These are phyloP conservation scores for Lasioglossum albipes DNA, from an alignment of 1,140 invertebrate species.

Conservation along the genomic window DNA sequence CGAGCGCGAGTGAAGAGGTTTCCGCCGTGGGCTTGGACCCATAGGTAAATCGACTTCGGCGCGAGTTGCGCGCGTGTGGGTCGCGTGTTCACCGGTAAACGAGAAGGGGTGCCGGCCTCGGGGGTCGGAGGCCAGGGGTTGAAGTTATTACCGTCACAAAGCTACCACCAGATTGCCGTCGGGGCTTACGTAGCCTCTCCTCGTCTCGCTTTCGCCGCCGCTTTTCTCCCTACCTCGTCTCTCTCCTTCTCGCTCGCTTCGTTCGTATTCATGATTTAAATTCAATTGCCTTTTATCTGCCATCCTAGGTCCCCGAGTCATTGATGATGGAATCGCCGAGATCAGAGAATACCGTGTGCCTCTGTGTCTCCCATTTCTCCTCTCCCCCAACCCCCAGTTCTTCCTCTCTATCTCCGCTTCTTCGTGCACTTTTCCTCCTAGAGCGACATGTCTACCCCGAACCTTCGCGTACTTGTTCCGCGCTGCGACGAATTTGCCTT, in stretches of 20 bases:
- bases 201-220: constrained; percentile 26
- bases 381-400: no score
- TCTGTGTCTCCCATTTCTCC: constrained; percentile 19
- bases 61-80: constrained; percentile 27
- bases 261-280: constrained; percentile 80
- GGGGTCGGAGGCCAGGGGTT: constrained; percentile 66
- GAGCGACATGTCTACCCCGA: neutral
- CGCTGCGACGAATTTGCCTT: neutral
- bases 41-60: constrained; percentile 45
- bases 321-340: constrained; percentile 74
- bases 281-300: constrained; percentile 80
- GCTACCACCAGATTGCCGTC: constrained; percentile 79
- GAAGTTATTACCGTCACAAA: constrained; percentile 79
- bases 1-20: neutral
- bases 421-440: neutral
- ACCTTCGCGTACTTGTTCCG: neutral
- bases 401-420: neutral
- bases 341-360: constrained; percentile 68
- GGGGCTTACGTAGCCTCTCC: constrained; percentile 69
- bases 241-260: constrained; percentile 64
- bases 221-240: constrained; percentile 5
- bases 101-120: constrained; percentile 58
- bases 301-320: constrained; percentile 70
- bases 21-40: constrained; percentile 16
- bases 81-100: constrained; percentile 59